phyloP scores from a whole-genome alignment of 2,113 vertebrate species.

The Acrocephalus kingi region DNA sequence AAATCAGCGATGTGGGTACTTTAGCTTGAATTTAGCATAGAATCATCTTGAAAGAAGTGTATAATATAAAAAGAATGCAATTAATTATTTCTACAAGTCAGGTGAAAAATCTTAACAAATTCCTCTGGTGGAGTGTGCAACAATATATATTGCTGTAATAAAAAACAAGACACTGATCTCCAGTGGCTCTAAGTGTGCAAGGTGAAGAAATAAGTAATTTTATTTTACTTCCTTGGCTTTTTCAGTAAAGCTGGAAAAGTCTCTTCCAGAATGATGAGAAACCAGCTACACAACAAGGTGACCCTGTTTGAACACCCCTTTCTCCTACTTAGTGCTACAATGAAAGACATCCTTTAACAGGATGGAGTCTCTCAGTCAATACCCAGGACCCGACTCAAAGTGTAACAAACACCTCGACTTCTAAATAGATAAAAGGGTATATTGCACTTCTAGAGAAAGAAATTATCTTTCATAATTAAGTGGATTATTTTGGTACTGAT shows the following conservation, averaged over 20 bases:
- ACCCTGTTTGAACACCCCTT: not conserved
- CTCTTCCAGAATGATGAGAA: not conserved
- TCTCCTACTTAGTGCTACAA: not conserved
- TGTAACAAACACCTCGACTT: not conserved
- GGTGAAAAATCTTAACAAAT: not conserved
- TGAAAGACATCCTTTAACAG: not conserved
- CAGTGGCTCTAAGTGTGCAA: not conserved
- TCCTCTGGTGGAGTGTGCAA: not conserved
- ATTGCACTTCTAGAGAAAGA: not conserved
- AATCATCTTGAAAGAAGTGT: not conserved
- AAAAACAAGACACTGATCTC: not conserved
- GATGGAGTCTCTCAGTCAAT: not conserved
- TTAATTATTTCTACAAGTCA: not conserved
- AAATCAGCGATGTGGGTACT: conserved; percentile 3
- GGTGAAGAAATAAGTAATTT: not conserved
- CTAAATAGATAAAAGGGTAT: not conserved
- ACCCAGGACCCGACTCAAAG: not conserved
- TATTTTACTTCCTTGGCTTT: not conserved
- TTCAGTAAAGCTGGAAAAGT: not conserved
- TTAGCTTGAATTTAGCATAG: not conserved
- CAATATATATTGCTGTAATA: not conserved
- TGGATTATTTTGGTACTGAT: not conserved
- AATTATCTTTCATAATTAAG: not conserved
- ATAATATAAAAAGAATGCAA: not conserved
- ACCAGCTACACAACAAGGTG: not conserved